Percentiles rank a stretch among this genome's conserved stretches.
Evolutionary conservation across 30 jellyfish, hydroid and myxozoan genomes (phyloP).

Genomic region (Chironex yamaguchii): DNA sequence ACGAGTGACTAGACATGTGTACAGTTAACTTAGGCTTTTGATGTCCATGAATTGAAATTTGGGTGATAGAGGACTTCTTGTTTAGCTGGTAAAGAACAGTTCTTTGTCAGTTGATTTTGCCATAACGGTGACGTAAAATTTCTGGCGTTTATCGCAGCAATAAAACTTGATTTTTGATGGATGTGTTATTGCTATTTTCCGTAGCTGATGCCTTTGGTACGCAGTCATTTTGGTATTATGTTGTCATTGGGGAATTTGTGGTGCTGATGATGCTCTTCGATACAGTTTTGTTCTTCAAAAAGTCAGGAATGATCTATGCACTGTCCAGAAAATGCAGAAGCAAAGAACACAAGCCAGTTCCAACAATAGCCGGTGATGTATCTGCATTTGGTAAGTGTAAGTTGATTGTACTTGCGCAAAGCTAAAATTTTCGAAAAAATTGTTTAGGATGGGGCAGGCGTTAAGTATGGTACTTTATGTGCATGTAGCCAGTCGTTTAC

Average conservation of each 20-base stretch:
- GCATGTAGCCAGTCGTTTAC: too few relatives aligned
- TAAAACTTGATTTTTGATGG: background rate
- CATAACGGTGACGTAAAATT: background rate
- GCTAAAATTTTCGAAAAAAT: too few relatives aligned
- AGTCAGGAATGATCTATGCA: constrained; percentile 57
- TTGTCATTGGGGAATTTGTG: constrained; percentile 72
- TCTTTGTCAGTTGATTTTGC: background rate
- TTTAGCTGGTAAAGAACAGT: too few relatives aligned
- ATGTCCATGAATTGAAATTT: too few relatives aligned
- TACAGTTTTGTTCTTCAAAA: constrained; percentile 53
- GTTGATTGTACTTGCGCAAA: too few relatives aligned
- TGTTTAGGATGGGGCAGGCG: too few relatives aligned
- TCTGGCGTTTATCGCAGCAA: background rate
- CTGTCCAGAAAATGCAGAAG: constrained; percentile 29
- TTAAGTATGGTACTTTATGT: too few relatives aligned
- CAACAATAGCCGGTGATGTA: background rate
- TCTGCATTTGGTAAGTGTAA: too few relatives aligned
- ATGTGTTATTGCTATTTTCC: too few relatives aligned
- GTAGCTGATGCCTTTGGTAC: constrained; percentile 41
- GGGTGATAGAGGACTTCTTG: too few relatives aligned
- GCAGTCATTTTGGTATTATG: constrained; percentile 71
- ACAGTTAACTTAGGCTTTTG: too few relatives aligned
- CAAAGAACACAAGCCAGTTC: background rate
- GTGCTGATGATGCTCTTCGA: constrained; percentile 72
- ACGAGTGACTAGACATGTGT: too few relatives aligned